Conservation (phyloP, 2,888 invertebrate genomes). For the Drosophila formosana region DNA sequence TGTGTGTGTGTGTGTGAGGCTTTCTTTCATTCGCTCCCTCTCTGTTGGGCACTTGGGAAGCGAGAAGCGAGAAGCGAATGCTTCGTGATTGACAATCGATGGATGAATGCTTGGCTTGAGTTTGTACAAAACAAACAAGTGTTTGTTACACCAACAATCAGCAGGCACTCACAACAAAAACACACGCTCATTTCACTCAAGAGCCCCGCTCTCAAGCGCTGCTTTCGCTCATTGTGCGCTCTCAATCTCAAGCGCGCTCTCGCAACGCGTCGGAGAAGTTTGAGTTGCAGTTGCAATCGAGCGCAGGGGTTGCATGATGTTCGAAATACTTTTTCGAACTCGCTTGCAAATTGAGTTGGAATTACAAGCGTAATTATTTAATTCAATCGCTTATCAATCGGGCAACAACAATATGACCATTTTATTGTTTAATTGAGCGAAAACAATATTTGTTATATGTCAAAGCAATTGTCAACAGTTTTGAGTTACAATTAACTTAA, state of each 20-base stretch:
- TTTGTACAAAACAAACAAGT: slow-evolving; percentile 55
- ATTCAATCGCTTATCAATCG: neutral
- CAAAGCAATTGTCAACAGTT: neutral
- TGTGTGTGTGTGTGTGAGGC: slow-evolving; percentile 35
- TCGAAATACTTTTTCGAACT: slow-evolving; percentile 69
- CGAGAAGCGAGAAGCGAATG: slow-evolving; percentile 54
- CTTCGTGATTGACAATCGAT: slow-evolving; percentile 81
- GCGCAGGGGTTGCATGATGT: slow-evolving; percentile 55
- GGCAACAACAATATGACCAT: neutral
- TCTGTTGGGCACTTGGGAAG: slow-evolving; percentile 68
- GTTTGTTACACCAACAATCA: slow-evolving; percentile 44
- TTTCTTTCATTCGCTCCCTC: slow-evolving; percentile 52
- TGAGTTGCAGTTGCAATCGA: slow-evolving; percentile 70
- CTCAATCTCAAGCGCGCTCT: neutral
- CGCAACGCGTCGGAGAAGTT: slow-evolving; percentile 56
- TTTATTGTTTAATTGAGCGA: neutral
- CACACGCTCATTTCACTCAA: slow-evolving; percentile 26
- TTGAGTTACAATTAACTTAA: neutral
- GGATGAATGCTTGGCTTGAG: slow-evolving; percentile 38
- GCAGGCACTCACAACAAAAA: too few relatives aligned
- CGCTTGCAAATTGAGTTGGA: slow-evolving; percentile 30
- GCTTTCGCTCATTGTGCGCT: slow-evolving; percentile 7
- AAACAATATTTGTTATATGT: neutral
- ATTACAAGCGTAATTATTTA: neutral
- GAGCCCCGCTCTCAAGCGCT: slow-evolving; percentile 26